Evolutionary conservation across 2,888 invertebrate genomes (phyloP).

Genomic region (Nomada flava): DNA sequence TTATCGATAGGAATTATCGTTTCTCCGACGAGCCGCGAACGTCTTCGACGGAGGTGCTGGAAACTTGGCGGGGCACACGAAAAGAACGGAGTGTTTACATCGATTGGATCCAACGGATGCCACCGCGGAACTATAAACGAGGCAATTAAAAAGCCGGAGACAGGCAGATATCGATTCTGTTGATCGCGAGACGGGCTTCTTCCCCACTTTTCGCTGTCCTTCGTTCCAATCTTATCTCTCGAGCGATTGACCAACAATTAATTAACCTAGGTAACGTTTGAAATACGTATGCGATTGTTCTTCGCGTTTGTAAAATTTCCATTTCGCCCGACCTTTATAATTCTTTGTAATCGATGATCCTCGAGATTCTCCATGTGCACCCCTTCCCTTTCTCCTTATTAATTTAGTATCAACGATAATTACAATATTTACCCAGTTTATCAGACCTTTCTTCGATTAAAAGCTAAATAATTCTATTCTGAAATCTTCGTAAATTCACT

Average conservation of each 20-base stretch:
- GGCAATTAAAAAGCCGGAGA: constrained; percentile 18
- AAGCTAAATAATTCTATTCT: too few species aligned
- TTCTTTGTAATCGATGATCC: not conserved
- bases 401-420: too few species aligned
- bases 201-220: constrained; percentile 1
- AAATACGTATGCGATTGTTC: not conserved
- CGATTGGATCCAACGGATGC: constrained; percentile 4
- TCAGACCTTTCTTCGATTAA: too few species aligned
- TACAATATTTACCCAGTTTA: too few species aligned
- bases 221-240: constrained; percentile 32
- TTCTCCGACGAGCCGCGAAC: not conserved
- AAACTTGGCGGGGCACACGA: not conserved
- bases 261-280: not conserved
- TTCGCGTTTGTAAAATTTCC: too few species aligned
- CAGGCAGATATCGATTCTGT: constrained; percentile 17
- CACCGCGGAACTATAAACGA: not conserved
- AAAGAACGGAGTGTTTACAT: constrained; percentile 19
- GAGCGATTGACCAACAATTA: constrained; percentile 45
- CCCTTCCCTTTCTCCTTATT: too few species aligned
- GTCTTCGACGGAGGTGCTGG: not conserved
- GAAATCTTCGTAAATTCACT: not conserved
- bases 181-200: constrained; percentile 1
- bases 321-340: not conserved
- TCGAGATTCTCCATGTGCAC: not conserved
- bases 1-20: constrained; percentile 29